These are phyloP conservation scores for Silurus aristotelis DNA, from an alignment of 2,797 vertebrate species.

Conservation along the genomic window DNA sequence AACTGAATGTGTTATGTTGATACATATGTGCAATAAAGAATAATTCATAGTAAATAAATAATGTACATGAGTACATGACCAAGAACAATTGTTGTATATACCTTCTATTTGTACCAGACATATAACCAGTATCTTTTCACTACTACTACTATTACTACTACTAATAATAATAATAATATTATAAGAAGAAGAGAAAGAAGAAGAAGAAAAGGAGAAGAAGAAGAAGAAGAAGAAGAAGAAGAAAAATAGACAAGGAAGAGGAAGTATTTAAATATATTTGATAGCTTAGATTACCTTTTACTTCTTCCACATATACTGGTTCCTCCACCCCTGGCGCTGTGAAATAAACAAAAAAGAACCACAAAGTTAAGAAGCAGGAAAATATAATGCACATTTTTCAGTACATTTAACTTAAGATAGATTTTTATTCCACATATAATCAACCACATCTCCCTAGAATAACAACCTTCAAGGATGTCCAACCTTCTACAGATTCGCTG, in stretches of 20 bases:
- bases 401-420: background rate
- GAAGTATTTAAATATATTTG: background rate
- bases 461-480: slow-evolving; percentile 27
- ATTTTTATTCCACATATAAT: slow-evolving; percentile 41
- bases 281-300: slow-evolving; percentile 82
- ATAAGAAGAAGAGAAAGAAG: background rate
- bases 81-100: background rate
- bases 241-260: too few species aligned
- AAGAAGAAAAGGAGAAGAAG: background rate
- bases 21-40: background rate
- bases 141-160: background rate
- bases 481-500: slow-evolving; percentile 21
- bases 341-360: slow-evolving; percentile 49
- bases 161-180: background rate
- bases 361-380: slow-evolving; percentile 29
- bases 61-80: background rate
- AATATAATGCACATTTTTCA: background rate
- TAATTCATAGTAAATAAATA: too few species aligned
- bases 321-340: slow-evolving; percentile 80
- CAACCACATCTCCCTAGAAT: slow-evolving; percentile 44
- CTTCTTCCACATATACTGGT: slow-evolving; percentile 74
- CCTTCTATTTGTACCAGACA: background rate
- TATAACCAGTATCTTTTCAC: background rate
- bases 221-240: too few species aligned
- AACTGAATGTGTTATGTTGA: background rate